phyloP scores from a whole-genome alignment of 2,888 invertebrate genomes.

The Meteorus cinctellus region DNA sequence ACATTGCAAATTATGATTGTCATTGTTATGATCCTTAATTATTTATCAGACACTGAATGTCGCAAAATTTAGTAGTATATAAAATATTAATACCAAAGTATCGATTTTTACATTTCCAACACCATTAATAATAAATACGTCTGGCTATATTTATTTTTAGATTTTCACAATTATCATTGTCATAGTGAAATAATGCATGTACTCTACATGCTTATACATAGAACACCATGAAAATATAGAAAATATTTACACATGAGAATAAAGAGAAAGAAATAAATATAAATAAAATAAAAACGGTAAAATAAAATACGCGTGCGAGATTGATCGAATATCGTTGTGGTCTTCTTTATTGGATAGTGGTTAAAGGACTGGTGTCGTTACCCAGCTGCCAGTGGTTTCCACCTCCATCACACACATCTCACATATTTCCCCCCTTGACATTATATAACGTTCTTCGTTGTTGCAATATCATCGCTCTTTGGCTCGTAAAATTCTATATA shows the following conservation, averaged over 20 bases:
- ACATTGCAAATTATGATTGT: no score
- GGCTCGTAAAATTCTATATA: constrained; percentile 15
- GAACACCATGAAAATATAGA: background rate
- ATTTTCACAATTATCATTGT: no score
- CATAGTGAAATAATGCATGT: no score
- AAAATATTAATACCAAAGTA: no score
- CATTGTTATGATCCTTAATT: no score
- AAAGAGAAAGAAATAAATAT: background rate
- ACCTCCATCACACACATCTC: background rate
- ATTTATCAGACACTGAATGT: no score
- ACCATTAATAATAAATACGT: no score
- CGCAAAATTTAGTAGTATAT: no score
- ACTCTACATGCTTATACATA: background rate
- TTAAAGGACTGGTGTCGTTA: constrained; percentile 9
- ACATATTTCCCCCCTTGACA: background rate
- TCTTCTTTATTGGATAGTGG: background rate
- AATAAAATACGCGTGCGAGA: background rate
- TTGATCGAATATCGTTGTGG: background rate
- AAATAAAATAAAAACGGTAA: no score
- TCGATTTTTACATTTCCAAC: no score
- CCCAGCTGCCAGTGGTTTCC: constrained; percentile 9
- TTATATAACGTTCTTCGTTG: background rate
- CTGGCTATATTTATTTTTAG: no score
- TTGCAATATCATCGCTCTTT: background rate
- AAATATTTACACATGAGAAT: background rate